These are phyloP conservation scores for Chelonus insularis DNA, from an alignment of 1,140 invertebrate species.

Conservation along the genomic window DNA sequence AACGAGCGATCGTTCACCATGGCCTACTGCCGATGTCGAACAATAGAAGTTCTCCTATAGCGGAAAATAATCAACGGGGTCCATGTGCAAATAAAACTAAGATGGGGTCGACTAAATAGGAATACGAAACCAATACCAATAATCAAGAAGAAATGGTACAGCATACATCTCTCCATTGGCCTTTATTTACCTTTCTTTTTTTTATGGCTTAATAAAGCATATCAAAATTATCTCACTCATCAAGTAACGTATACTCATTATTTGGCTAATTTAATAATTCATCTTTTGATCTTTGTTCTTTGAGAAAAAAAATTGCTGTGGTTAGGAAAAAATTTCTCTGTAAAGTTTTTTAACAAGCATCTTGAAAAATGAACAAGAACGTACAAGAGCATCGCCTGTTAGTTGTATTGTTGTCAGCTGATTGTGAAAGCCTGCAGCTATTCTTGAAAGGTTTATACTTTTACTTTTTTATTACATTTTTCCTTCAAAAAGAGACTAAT, in stretches of 20 bases:
- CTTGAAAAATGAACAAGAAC: background rate
- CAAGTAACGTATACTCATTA: too few relatives aligned
- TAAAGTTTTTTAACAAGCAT: background rate
- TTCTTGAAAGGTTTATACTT: background rate
- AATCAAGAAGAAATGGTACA: background rate
- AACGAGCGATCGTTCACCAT: conserved; percentile 16
- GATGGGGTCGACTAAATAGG: background rate
- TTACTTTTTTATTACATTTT: conserved; percentile 5
- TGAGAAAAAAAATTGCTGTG: too few relatives aligned
- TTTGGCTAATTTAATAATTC: too few relatives aligned
- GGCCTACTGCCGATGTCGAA: conserved; percentile 24
- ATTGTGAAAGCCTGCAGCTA: conserved; percentile 8
- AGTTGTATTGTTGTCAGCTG: conserved; percentile 7
- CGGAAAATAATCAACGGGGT: background rate
- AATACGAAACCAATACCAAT: background rate
- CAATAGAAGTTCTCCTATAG: conserved; percentile 18
- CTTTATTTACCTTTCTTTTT: too few relatives aligned
- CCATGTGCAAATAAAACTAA: background rate
- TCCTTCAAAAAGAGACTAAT: background rate
- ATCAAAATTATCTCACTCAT: too few relatives aligned
- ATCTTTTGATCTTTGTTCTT: too few relatives aligned
- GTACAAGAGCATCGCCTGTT: background rate
- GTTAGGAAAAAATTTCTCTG: too few relatives aligned
- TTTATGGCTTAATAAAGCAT: too few relatives aligned
- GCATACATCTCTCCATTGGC: too few relatives aligned